Percentiles rank a stretch among this genome's conserved stretches.
Evolutionary conservation across 2,113 vertebrate genomes (phyloP).

Genomic region (Rhinopithecus roxellana): DNA sequence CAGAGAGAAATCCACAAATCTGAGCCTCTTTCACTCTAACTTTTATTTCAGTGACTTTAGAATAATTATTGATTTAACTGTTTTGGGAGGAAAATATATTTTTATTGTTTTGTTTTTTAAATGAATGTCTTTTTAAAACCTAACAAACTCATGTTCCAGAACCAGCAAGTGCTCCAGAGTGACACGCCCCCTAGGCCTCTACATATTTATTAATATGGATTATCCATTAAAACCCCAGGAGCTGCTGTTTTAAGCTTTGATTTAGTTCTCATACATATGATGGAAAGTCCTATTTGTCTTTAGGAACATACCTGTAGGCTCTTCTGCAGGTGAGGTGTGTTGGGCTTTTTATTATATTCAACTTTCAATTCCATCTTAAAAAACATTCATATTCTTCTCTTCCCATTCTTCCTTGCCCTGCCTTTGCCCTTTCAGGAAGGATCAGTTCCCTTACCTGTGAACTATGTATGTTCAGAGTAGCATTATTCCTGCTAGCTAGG

Average conservation of each 20-base stretch:
- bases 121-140: background rate
- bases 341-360: slow-evolving; percentile 19
- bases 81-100: slow-evolving; percentile 43
- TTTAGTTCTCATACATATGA: background rate
- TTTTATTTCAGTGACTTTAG: slow-evolving; percentile 39
- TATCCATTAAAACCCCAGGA: background rate
- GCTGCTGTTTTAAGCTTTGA: slow-evolving; percentile 5
- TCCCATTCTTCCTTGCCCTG: background rate
- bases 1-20: background rate
- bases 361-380: slow-evolving; percentile 16
- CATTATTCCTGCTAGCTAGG: slow-evolving; percentile 10
- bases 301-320: background rate
- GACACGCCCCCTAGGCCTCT: background rate
- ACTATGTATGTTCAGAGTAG: background rate
- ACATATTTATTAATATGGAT: background rate
- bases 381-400: background rate
- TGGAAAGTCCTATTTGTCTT: slow-evolving; percentile 7
- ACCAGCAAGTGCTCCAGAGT: background rate
- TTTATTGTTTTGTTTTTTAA: slow-evolving; percentile 47
- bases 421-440: background rate
- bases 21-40: slow-evolving; percentile 27
- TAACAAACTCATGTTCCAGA: slow-evolving; percentile 27
- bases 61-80: slow-evolving; percentile 23
- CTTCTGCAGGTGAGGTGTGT: background rate
- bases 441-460: background rate